Conservation (phyloP, 2,113 vertebrate genomes). For the Patagioenas fasciata region DNA sequence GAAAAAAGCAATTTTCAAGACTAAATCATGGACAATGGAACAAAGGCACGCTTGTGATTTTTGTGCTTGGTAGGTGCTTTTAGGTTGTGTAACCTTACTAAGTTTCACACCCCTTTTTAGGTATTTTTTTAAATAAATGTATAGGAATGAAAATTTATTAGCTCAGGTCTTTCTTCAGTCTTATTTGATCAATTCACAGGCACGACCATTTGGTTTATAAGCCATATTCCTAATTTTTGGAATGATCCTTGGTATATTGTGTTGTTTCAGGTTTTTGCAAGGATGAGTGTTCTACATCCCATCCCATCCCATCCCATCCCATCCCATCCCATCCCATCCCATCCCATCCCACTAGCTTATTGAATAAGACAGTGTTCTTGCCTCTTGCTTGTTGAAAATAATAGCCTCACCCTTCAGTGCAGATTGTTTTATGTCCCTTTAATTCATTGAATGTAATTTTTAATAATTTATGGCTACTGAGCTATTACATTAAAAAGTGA, state of each 20-base stretch:
- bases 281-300: not conserved
- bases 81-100: not conserved
- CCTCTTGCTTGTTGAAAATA: not conserved
- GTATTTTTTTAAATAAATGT: not conserved
- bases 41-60: not conserved
- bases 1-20: not conserved
- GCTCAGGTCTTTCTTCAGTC: not conserved
- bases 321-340: too few relatives aligned
- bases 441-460: conserved; percentile 15
- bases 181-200: not conserved
- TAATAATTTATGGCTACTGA: conserved; percentile 41
- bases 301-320: too few relatives aligned
- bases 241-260: not conserved
- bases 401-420: not conserved
- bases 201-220: not conserved
- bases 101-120: not conserved
- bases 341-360: not conserved
- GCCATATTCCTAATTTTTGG: not conserved
- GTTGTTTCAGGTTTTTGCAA: not conserved
- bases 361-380: not conserved
- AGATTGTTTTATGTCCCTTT: conserved; percentile 11
- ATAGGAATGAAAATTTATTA: not conserved
- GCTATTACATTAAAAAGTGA: conserved; percentile 32
- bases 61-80: not conserved
- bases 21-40: not conserved